Evolutionary conservation across 2,797 vertebrate species (phyloP).

Genomic region (Sylvilagus floridanus): DNA sequence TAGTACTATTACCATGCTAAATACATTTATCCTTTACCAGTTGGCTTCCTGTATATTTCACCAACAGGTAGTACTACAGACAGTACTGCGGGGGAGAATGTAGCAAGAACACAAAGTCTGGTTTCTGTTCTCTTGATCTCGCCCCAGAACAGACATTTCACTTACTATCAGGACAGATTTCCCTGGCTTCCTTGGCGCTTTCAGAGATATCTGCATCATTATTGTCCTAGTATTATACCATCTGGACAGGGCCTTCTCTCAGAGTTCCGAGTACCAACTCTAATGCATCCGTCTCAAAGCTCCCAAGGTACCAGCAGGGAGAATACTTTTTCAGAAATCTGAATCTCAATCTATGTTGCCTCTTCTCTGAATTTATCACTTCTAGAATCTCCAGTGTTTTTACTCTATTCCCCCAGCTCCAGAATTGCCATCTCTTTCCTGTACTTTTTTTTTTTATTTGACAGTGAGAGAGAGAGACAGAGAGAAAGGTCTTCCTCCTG

Average conservation of each 20-base stretch:
- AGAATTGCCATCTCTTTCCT: neutral
- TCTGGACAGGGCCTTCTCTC: neutral
- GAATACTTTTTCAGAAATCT: neutral
- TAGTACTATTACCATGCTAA: neutral
- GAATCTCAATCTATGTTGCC: neutral
- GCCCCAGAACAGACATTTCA: neutral
- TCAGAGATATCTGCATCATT: neutral
- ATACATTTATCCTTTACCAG: neutral
- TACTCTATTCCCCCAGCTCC: neutral
- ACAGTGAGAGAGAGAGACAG: too few species aligned
- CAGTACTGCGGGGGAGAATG: neutral
- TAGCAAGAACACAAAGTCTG: neutral
- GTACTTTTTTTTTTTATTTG: neutral
- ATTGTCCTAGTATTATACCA: too few species aligned
- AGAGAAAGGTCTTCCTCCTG: too few species aligned
- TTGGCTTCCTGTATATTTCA: neutral
- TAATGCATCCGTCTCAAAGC: neutral
- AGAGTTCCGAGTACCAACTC: neutral
- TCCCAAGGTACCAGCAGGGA: neutral
- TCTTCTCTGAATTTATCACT: neutral
- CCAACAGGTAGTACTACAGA: neutral
- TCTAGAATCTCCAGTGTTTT: neutral
- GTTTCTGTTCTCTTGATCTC: neutral
- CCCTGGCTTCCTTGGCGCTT: neutral
- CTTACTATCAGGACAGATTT: neutral